These are phyloP conservation scores for Riparia riparia DNA, from an alignment of 2,113 vertebrate species.

Conservation along the genomic window DNA sequence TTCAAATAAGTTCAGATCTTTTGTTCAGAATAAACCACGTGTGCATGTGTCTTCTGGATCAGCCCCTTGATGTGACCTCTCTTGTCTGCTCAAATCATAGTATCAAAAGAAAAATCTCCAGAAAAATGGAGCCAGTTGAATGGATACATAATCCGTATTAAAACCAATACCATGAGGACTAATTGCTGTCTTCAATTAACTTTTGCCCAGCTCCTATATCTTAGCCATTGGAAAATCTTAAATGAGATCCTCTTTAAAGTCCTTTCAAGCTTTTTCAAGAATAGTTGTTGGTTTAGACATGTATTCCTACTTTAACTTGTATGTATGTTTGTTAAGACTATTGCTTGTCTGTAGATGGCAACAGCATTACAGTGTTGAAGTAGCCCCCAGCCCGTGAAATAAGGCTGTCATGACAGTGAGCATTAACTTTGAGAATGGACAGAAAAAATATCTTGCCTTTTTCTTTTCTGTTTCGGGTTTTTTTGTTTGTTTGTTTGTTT, in stretches of 20 bases:
- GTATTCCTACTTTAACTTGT: not conserved
- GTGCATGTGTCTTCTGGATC: not conserved
- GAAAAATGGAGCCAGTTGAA: not conserved
- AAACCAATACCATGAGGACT: not conserved
- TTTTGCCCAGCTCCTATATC: not conserved
- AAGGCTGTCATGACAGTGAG: not conserved
- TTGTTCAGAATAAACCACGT: not conserved
- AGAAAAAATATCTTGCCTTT: not conserved
- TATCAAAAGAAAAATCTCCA: not conserved
- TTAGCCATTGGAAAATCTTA: not conserved
- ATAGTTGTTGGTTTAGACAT: not conserved
- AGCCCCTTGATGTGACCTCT: not conserved
- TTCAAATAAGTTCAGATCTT: not conserved
- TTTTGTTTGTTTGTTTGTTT: not conserved
- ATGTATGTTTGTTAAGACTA: not conserved
- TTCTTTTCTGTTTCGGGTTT: not conserved
- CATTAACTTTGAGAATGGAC: not conserved
- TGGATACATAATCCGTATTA: not conserved
- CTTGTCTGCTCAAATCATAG: not conserved
- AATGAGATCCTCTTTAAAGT: not conserved
- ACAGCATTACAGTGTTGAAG: slow-evolving; percentile 10
- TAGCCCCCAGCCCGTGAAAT: not conserved
- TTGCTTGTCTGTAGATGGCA: slow-evolving; percentile 57
- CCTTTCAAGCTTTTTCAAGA: not conserved
- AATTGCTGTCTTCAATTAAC: not conserved